Evolutionary conservation across 1,140 invertebrate species (phyloP).

Genomic region (Popillia japonica): DNA sequence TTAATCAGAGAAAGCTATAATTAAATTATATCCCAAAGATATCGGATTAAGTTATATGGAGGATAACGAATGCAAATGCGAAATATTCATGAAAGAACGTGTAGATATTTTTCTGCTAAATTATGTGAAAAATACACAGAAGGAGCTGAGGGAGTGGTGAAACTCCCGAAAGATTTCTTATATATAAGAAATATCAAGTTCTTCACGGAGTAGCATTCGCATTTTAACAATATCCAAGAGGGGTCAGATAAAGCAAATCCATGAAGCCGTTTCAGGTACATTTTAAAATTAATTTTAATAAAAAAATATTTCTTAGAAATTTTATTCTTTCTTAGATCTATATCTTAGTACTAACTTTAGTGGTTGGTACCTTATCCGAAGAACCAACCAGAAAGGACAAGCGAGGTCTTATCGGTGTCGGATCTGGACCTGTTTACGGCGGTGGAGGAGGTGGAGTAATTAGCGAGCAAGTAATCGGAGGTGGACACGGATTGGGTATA

Average conservation of each 20-base stretch:
- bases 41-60: neutral
- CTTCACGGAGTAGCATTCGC: neutral
- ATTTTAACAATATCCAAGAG: neutral
- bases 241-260: neutral
- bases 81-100: too few relatives aligned
- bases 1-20: slow-evolving; percentile 1
- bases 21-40: neutral
- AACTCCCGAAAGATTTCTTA: neutral
- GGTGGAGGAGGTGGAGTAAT: slow-evolving; percentile 11
- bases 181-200: neutral
- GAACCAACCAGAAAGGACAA: slow-evolving; percentile 49
- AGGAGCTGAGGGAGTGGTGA: neutral
- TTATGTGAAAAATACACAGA: too few relatives aligned
- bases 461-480: slow-evolving; percentile 25
- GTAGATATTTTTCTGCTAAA: neutral
- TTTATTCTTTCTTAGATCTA: slow-evolving; percentile 48
- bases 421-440: slow-evolving; percentile 46
- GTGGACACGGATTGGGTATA: slow-evolving; percentile 40
- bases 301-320: slow-evolving; percentile 11
- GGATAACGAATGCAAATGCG: too few relatives aligned
- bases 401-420: slow-evolving; percentile 54
- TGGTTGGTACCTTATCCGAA: slow-evolving; percentile 46
- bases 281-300: neutral
- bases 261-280: slow-evolving; percentile 23
- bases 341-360: slow-evolving; percentile 43